Evolutionary conservation across 2,797 vertebrate genomes (phyloP).

Genomic region (Agapornis canus): DNA sequence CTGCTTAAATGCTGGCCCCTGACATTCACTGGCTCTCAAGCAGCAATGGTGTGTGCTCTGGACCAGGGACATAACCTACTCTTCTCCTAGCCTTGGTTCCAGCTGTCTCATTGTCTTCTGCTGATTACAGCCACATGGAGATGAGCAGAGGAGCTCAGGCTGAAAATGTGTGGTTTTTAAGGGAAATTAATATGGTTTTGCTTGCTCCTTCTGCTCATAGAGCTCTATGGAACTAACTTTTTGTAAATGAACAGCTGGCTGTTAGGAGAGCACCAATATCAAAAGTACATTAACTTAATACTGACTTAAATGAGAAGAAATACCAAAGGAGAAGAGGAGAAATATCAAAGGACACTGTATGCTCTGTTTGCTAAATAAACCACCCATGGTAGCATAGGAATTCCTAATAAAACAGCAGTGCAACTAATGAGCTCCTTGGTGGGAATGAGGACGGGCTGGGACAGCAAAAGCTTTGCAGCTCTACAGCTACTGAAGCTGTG

Average conservation of each 20-base stretch:
- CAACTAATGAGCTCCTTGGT: background rate
- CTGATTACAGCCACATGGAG: background rate
- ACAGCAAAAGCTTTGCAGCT: background rate
- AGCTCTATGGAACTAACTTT: background rate
- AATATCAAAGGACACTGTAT: background rate
- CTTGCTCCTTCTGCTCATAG: background rate
- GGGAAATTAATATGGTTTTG: background rate
- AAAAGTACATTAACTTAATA: background rate
- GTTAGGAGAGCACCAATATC: background rate
- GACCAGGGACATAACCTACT: background rate
- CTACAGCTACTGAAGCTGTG: background rate
- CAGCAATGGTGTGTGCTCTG: background rate
- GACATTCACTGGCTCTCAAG: background rate
- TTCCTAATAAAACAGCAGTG: background rate
- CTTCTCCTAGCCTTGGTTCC: background rate
- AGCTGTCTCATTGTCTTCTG: background rate
- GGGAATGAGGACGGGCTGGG: background rate
- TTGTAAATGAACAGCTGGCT: background rate
- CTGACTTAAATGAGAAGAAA: background rate
- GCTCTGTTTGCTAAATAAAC: background rate
- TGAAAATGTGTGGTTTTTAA: background rate
- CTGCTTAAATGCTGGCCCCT: background rate
- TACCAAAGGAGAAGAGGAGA: background rate
- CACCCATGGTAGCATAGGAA: background rate
- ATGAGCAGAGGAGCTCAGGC: background rate